These are phyloP conservation scores for Macrophya annulata DNA, from an alignment of 2,888 invertebrate species.

Conservation along the genomic window DNA sequence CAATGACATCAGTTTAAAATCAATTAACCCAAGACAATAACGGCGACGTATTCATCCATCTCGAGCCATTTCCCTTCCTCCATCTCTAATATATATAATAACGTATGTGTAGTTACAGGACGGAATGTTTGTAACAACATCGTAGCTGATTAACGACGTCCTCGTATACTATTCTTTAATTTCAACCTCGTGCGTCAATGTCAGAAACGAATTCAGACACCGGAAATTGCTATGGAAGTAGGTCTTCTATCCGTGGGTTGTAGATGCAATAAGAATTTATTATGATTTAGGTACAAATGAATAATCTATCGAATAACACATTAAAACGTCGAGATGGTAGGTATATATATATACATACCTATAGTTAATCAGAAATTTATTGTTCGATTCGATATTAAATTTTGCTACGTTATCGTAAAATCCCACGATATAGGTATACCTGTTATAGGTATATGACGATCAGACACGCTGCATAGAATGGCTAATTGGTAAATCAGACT, in stretches of 20 bases:
- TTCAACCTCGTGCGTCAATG: conserved; percentile 23
- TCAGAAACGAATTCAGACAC: background rate
- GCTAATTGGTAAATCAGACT: conserved; percentile 31
- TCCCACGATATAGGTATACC: background rate
- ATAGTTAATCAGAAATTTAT: background rate
- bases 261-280: background rate
- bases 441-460: no score
- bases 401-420: background rate
- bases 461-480: background rate
- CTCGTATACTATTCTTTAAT: background rate
- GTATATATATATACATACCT: no score
- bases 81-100: background rate
- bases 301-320: background rate
- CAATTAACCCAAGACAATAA: conserved; percentile 52
- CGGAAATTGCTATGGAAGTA: background rate
- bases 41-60: background rate
- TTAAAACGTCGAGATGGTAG: background rate
- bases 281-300: background rate
- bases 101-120: background rate
- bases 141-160: background rate
- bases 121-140: background rate
- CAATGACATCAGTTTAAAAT: conserved; percentile 52
- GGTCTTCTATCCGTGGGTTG: background rate
- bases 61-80: background rate
- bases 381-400: conserved; percentile 12